phyloP scores from a whole-genome alignment of 2,797 vertebrate genomes.

The Limosa lapponica region DNA sequence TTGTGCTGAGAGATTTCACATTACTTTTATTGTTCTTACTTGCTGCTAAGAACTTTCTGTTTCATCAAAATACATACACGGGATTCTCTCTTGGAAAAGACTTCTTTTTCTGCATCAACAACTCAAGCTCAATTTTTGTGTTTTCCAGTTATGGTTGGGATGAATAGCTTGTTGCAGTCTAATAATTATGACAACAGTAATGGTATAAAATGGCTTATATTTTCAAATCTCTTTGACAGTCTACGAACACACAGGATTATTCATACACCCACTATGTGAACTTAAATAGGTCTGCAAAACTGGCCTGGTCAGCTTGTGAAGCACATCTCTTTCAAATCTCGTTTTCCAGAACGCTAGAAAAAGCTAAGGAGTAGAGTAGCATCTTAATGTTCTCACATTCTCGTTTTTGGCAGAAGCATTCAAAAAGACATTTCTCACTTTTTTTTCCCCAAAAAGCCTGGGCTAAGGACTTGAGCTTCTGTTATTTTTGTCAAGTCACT shows the following conservation, averaged over 20 bases:
- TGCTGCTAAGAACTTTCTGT: not conserved
- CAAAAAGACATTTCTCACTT: not conserved
- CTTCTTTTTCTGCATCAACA: not conserved
- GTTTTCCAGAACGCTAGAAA: not conserved
- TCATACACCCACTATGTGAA: not conserved
- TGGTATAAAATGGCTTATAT: not conserved
- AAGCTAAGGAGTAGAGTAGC: not conserved
- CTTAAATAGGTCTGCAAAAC: not conserved
- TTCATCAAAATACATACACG: not conserved
- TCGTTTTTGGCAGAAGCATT: not conserved
- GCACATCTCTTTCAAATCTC: fast-evolving
- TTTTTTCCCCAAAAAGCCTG: not conserved
- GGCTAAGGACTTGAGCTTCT: not conserved
- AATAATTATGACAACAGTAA: not conserved
- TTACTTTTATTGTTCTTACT: not conserved
- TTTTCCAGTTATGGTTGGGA: not conserved
- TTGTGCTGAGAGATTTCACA: not conserved
- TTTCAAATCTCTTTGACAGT: not conserved
- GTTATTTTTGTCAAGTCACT: not conserved
- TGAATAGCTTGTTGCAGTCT: not conserved
- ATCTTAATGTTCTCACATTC: not conserved
- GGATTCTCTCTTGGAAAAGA: not conserved
- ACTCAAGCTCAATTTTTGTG: not conserved
- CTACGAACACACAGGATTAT: not conserved
- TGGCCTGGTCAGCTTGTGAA: not conserved